Conservation (phyloP, 2,888 invertebrate genomes). For the Furcula furcula region DNA sequence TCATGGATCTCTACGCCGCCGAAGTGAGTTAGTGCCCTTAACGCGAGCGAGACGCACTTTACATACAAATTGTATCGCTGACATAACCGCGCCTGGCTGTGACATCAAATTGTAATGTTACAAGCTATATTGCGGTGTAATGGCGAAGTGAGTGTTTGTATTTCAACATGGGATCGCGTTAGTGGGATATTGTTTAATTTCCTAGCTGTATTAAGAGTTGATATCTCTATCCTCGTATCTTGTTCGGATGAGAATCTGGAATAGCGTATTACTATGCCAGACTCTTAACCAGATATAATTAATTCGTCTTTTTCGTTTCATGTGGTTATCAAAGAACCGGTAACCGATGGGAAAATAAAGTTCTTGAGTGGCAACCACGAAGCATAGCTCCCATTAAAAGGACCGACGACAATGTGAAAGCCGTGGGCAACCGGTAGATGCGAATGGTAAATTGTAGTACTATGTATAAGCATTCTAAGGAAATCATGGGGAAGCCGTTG, state of each 20-base stretch:
- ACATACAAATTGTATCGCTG: conserved; percentile 21
- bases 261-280: conserved; percentile 19
- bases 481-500: too few relatives aligned
- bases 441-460: too few relatives aligned
- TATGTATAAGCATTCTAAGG: too few relatives aligned
- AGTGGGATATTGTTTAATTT: not conserved
- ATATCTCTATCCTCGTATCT: too few relatives aligned
- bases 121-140: not conserved
- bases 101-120: not conserved
- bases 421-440: too few relatives aligned
- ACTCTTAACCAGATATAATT: too few relatives aligned
- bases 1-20: conserved; percentile 20
- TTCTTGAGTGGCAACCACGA: too few relatives aligned
- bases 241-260: not conserved
- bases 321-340: too few relatives aligned
- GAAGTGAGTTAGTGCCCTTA: conserved; percentile 20
- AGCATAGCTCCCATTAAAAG: too few relatives aligned
- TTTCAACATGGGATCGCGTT: not conserved
- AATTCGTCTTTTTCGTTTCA: too few relatives aligned
- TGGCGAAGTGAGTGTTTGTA: not conserved
- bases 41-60: conserved; percentile 17
- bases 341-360: too few relatives aligned
- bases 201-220: not conserved
- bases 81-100: conserved; percentile 6
- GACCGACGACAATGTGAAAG: too few relatives aligned